Evolutionary conservation across 2,797 vertebrate species (phyloP), one percentile per base, ranked within the genome.

Genomic region (Macropus fuliginosus): DNA sequence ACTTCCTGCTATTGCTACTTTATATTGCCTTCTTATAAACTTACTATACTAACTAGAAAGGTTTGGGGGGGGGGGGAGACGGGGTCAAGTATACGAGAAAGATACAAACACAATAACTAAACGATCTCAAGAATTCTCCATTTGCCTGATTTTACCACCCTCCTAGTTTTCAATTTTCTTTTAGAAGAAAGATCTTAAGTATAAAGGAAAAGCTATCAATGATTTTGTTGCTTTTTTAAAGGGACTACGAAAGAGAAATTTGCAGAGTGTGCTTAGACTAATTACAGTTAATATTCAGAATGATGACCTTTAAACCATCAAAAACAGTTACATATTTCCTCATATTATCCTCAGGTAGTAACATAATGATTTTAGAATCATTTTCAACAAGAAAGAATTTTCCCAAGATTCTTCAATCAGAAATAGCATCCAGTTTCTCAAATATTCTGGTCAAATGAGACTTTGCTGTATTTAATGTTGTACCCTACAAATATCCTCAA

Each of bases 221-320:
- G 6, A 10, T 81, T 11, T 81, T 46, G 21, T 24, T 46, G 8
- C n/a, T 4, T 81, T 81, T 74, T 81, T 40, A 10, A 27, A 66
- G 16, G 16, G n/a, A 40, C 62, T 74, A 74, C 40, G 57, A 18
- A 87, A 87, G 74, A 87, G 74, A 87, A 50, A 50, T 24, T 87
- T 87, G 40, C n/a, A 81, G 74, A 81, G 40, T 46, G 1, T 87
- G 21, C 50, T 87, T 40, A 87, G 10, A 87, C 21, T 50, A 87
- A 27, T 50, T 50, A 50, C 40, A 87, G 27, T 50, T 87, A 50
- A 87, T 50, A 87, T 81, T 46, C 2, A 50, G n/a, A 87, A 87
- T 87, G 24, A 54, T 90, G 93, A 91, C 93, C 93, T 97, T 57
- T 97, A 93, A 97, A 96, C 96, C 96, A 94, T 1, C 87, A 55